These are phyloP conservation scores for Nomada ferruginata DNA, from an alignment of 2,888 invertebrate species.

Conservation along the genomic window DNA sequence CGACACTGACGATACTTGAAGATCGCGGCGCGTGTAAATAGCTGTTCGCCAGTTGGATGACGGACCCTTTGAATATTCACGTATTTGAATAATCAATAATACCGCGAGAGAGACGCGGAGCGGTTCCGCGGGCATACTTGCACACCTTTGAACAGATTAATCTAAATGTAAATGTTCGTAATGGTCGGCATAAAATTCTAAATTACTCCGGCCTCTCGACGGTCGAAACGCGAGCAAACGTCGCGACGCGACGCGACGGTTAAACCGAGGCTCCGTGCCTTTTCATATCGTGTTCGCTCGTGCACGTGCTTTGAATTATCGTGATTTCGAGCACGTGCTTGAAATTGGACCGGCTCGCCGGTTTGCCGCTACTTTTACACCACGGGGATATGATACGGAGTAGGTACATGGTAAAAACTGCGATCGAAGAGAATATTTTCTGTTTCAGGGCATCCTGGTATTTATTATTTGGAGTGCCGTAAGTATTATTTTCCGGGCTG, in stretches of 20 bases:
- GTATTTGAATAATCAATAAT: conserved; percentile 58
- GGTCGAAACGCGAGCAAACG: not conserved
- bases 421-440: not conserved
- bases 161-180: conserved; percentile 59
- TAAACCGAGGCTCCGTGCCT: conserved; percentile 5
- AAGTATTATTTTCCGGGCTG: too few species aligned
- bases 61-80: conserved; percentile 49
- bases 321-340: conserved; percentile 55
- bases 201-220: conserved; percentile 8
- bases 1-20: conserved; percentile 29
- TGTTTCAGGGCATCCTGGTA: too few species aligned
- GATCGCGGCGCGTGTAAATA: conserved; percentile 16
- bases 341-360: conserved; percentile 30
- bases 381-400: not conserved
- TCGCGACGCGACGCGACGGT: not conserved
- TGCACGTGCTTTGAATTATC: conserved; percentile 51
- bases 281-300: conserved; percentile 17
- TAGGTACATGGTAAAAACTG: not conserved
- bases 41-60: conserved; percentile 7
- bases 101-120: not conserved
- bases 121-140: not conserved
- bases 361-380: not conserved
- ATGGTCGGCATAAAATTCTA: conserved; percentile 39
- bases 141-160: conserved; percentile 45
- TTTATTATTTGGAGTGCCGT: too few species aligned